phyloP scores from a whole-genome alignment of 2,113 vertebrate species.

The Isichthys henryi region DNA sequence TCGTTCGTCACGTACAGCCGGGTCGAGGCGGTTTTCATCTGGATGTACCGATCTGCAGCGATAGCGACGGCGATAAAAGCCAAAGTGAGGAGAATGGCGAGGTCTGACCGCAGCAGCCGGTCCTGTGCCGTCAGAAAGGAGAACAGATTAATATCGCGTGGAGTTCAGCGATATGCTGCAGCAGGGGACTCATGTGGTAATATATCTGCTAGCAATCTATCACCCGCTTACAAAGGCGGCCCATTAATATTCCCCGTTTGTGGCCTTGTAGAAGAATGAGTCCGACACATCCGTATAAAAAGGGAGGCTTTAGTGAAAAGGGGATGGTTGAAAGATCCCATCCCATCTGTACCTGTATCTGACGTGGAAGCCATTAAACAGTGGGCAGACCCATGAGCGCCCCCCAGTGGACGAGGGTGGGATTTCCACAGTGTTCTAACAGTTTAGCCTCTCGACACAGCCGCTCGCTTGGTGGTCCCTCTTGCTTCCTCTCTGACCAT shows the following conservation, averaged over 20 bases:
- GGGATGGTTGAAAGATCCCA: neutral
- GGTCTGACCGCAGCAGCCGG: neutral
- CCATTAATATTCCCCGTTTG: neutral
- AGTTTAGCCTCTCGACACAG: neutral
- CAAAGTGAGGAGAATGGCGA: neutral
- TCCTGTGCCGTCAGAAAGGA: neutral
- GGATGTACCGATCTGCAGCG: neutral
- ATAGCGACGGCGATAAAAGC: neutral
- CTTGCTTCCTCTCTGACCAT: neutral
- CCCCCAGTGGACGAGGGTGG: neutral
- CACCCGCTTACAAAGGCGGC: neutral
- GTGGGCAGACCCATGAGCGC: neutral
- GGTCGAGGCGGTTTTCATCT: neutral
- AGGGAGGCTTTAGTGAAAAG: neutral
- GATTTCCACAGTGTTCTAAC: neutral
- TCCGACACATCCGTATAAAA: neutral
- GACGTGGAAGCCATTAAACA: neutral
- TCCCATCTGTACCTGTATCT: neutral
- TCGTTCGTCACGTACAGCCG: neutral
- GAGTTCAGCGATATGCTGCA: neutral
- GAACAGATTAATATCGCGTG: neutral
- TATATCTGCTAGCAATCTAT: conserved; percentile 6
- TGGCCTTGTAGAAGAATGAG: neutral
- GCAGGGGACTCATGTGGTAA: neutral
- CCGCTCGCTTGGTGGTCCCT: neutral